These are phyloP conservation scores for Corynorhinus townsendii DNA, from an alignment of 2,113 vertebrate species.

Conservation along the genomic window DNA sequence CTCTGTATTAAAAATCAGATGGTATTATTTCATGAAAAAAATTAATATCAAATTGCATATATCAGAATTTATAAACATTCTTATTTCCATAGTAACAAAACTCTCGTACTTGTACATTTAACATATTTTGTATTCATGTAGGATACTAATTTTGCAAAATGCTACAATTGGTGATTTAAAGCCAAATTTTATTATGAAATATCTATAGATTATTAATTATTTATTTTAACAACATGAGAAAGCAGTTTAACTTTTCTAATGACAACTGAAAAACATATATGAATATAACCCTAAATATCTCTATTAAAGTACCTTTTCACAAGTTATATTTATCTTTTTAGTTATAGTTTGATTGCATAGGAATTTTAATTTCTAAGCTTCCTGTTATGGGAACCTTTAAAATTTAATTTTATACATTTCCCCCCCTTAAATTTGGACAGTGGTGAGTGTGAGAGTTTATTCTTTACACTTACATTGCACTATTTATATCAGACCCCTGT, in stretches of 20 bases:
- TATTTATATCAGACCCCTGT: not conserved
- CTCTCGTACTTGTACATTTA: slow-evolving; percentile 32
- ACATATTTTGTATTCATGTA: slow-evolving; percentile 43
- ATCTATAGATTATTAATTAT: slow-evolving; percentile 10
- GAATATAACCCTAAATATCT: not conserved
- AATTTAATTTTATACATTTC: slow-evolving; percentile 25
- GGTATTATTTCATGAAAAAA: slow-evolving; percentile 35
- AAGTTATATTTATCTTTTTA: not conserved
- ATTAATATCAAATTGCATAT: slow-evolving; percentile 26
- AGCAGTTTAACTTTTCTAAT: not conserved
- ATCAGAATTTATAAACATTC: slow-evolving; percentile 43
- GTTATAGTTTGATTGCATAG: slow-evolving; percentile 37
- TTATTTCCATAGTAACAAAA: slow-evolving; percentile 43
- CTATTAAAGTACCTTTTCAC: slow-evolving; percentile 1
- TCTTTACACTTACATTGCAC: not conserved
- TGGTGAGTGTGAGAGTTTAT: not conserved
- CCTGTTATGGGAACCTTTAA: not conserved
- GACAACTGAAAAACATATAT: not conserved
- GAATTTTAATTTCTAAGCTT: slow-evolving; percentile 24
- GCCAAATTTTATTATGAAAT: slow-evolving; percentile 33
- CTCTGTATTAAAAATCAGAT: slow-evolving; percentile 28
- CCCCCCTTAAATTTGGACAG: not conserved
- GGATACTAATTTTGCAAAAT: slow-evolving; percentile 50
- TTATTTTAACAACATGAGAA: slow-evolving; percentile 4
- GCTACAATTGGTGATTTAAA: slow-evolving; percentile 18